Conservation (phyloP, 2,113 vertebrate genomes). For the Aegithalos caudatus region DNA sequence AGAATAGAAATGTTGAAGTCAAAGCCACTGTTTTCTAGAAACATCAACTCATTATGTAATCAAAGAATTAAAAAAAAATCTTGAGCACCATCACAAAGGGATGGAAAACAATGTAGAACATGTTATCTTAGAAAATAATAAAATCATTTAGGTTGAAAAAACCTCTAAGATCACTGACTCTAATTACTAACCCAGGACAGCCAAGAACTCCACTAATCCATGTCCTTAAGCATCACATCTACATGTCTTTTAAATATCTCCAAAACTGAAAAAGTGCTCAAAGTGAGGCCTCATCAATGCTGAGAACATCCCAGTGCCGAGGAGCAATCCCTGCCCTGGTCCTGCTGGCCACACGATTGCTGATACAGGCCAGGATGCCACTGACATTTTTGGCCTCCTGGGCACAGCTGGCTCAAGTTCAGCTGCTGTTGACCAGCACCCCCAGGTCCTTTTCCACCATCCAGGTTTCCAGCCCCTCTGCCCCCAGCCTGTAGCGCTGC, state of each 20-base stretch:
- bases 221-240: background rate
- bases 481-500: accelerated
- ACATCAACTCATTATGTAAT: accelerated
- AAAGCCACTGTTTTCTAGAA: background rate
- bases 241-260: background rate
- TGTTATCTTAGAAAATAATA: background rate
- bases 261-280: background rate
- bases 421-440: background rate
- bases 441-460: background rate
- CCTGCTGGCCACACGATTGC: background rate
- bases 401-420: background rate
- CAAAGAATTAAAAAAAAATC: background rate
- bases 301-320: background rate
- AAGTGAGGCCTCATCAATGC: background rate
- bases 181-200: background rate
- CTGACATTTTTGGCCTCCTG: accelerated
- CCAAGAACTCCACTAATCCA: background rate
- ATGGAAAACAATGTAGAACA: background rate
- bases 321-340: accelerated
- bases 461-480: background rate
- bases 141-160: background rate
- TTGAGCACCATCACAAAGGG: background rate
- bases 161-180: accelerated
- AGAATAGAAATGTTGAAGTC: background rate
- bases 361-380: background rate